Conservation (phyloP, 2,888 invertebrate species). For the Eulithis testata region DNA sequence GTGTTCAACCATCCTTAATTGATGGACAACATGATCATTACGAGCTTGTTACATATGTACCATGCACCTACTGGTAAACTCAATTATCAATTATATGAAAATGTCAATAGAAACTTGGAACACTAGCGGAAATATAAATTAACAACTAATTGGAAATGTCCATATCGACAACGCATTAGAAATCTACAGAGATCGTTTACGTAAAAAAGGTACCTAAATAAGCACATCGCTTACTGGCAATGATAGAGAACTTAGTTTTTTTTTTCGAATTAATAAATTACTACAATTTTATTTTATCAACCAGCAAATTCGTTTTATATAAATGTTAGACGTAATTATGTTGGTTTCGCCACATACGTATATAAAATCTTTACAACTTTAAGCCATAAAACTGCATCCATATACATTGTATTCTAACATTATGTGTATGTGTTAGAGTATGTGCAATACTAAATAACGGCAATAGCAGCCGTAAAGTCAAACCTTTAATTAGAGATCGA, state of each 20-base stretch:
- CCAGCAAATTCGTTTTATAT: background rate
- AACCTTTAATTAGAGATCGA: constrained; percentile 37
- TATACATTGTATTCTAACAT: constrained; percentile 6
- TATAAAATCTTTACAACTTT: constrained; percentile 16
- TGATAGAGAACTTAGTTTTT: no score
- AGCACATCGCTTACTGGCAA: no score
- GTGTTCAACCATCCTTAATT: constrained; percentile 1
- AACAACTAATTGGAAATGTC: no score
- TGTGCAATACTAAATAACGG: constrained; percentile 32
- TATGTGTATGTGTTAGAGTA: constrained; percentile 14
- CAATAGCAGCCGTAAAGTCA: constrained; percentile 19
- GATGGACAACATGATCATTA: constrained; percentile 25
- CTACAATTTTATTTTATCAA: background rate
- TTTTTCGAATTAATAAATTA: no score
- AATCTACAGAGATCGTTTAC: no score
- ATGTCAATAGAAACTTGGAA: background rate
- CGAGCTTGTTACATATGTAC: background rate
- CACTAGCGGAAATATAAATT: no score
- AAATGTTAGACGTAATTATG: background rate
- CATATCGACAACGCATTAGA: no score
- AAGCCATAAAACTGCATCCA: constrained; percentile 9
- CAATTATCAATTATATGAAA: constrained; percentile 11
- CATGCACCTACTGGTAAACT: background rate
- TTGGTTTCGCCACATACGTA: background rate
- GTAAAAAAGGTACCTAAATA: no score